Conservation (phyloP, 2,113 vertebrate genomes). For the Pantherophis guttatus region DNA sequence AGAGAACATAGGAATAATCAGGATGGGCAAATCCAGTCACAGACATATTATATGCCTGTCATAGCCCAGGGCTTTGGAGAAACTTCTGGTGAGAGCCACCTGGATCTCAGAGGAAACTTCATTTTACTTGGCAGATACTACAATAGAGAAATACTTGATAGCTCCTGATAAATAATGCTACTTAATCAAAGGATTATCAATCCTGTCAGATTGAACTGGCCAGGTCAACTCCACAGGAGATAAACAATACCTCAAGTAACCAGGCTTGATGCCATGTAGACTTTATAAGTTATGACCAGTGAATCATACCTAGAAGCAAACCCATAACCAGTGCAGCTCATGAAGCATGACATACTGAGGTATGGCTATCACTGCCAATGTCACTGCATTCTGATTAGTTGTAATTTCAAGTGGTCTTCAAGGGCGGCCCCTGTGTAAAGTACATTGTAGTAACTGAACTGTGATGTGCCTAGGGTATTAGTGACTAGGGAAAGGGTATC, state of each 20-base stretch:
- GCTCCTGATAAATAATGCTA: not conserved
- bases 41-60: not conserved
- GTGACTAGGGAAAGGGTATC: not conserved
- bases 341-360: not conserved
- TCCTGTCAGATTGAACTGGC: not conserved
- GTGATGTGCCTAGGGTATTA: not conserved
- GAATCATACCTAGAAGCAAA: not conserved
- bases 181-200: not conserved
- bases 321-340: not conserved
- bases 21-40: not conserved
- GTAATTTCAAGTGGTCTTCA: not conserved
- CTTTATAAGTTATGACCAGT: no score
- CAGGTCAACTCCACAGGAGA: not conserved
- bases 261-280: no score
- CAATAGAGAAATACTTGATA: not conserved
- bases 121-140: not conserved
- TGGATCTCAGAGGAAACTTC: not conserved
- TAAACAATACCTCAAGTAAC: not conserved
- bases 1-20: not conserved
- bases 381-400: not conserved
- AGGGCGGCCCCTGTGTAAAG: no score
- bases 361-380: not conserved
- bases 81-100: not conserved
- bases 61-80: not conserved
- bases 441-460: not conserved